phyloP scores from a whole-genome alignment of 1,140 invertebrate genomes.

The Scaptomyza montana region DNA sequence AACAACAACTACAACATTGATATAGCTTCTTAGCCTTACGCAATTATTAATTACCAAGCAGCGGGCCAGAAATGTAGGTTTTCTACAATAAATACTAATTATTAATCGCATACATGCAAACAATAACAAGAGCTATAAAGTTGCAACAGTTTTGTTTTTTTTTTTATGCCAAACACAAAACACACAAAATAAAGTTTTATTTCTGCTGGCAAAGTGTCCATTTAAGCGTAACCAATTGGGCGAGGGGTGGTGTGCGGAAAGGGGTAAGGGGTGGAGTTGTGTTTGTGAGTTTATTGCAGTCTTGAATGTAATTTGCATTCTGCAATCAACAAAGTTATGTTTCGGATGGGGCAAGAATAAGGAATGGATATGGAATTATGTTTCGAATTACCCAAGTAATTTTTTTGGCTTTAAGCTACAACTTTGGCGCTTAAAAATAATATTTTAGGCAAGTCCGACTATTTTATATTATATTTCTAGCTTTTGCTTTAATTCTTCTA shows the following conservation, averaged over 20 bases:
- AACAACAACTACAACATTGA: constrained; percentile 30
- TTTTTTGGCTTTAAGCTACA: not conserved
- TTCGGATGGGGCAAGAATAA: not conserved
- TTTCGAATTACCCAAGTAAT: not conserved
- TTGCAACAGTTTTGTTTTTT: constrained; percentile 58
- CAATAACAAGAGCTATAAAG: constrained; percentile 33
- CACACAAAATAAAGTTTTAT: constrained; percentile 12
- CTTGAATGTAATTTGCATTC: constrained; percentile 25
- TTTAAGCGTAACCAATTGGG: constrained; percentile 60
- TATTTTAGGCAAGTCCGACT: not conserved
- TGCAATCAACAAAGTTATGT: constrained; percentile 12
- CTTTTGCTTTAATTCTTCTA: too few relatives aligned
- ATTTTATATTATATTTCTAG: too few relatives aligned
- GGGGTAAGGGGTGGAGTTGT: not conserved
- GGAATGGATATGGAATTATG: not conserved
- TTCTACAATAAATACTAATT: constrained; percentile 68
- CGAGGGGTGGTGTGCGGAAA: not conserved
- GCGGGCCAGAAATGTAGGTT: constrained; percentile 74
- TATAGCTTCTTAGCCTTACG: constrained; percentile 73
- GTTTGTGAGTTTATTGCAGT: not conserved
- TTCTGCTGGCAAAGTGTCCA: constrained; percentile 50
- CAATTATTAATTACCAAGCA: constrained; percentile 76
- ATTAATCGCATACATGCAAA: constrained; percentile 60
- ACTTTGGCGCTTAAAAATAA: too few relatives aligned
- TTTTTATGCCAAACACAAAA: constrained; percentile 23